Percentiles rank a stretch among this genome's conserved stretches.
Evolutionary conservation across 2,113 vertebrate genomes (phyloP).

Genomic region (Argyrosomus japonicus): DNA sequence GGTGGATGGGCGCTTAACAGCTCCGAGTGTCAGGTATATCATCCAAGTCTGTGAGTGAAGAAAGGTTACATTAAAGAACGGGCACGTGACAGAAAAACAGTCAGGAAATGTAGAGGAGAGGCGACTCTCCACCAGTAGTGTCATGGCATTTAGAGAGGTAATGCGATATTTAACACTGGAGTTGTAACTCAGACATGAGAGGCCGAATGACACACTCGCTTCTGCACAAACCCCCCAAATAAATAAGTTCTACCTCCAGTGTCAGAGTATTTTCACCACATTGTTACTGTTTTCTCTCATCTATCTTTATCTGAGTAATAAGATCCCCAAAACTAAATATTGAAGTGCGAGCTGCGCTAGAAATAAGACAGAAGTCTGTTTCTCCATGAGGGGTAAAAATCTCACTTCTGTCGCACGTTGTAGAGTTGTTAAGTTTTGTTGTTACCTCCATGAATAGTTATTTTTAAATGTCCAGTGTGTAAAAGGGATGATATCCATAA

Average conservation of each 20-base stretch:
- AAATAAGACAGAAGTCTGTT: neutral
- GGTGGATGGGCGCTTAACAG: neutral
- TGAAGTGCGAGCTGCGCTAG: neutral
- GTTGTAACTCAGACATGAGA: neutral
- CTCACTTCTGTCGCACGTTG: neutral
- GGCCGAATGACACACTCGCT: neutral
- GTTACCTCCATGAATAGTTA: neutral
- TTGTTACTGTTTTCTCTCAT: neutral
- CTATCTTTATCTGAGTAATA: neutral
- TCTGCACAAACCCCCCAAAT: neutral
- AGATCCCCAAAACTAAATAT: neutral
- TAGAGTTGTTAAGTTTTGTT: neutral
- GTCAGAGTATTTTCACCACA: neutral
- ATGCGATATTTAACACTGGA: conserved; percentile 39
- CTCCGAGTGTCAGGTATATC: neutral
- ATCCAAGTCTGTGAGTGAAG: neutral
- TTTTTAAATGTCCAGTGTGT: too few species aligned
- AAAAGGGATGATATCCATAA: too few species aligned
- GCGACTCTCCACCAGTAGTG: neutral
- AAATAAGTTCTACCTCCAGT: neutral
- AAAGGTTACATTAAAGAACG: neutral
- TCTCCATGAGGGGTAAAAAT: neutral
- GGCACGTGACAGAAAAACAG: too few species aligned
- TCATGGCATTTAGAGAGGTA: conserved; percentile 29
- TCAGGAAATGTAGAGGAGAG: neutral